Evolutionary conservation across 2,113 vertebrate species (phyloP), one percentile per base, ranked within the genome.

Genomic region (Electrona antarctica): DNA sequence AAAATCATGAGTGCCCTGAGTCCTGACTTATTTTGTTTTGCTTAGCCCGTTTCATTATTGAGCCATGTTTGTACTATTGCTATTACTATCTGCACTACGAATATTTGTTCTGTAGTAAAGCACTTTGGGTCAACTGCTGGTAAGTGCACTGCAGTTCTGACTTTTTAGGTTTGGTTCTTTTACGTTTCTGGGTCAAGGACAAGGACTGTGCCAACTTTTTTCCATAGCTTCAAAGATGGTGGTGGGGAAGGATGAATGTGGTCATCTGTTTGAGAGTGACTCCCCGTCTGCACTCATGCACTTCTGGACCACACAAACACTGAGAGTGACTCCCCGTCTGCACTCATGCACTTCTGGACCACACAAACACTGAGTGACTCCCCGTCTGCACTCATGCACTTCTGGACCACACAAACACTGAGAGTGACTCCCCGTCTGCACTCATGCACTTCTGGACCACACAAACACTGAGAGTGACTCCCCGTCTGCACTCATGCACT

Each of bases 231-330:
- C 85, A 89, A 85, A 91, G 80, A 80, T 83, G 81, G 82, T 4
- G 33, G 33, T 45, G 50, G 74, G 8, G 49, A 41, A 41, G 73
- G 71, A 68, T 81, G 80, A 89, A 87, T 86, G 84, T 71, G 71
- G 81, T 90, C 74, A 90, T 93, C 75, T 88, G 84, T 78, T 90
- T 88, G 87, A 72, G 58, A 88, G 86, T 89, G 78, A 85, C 77
- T 85, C 63, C 13, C 59, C 56, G 67, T 71, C 67, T 69, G 74
- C 62, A 72, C 76, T 79, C 54, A 21, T 21, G 21, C 21, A 76
- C 82, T 86, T 81, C 80, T 80, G 41, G 77, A 69, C 87, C 82
- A 80, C 74, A 79, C 71, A 67, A 81, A 87, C 67, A 54, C 60
- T 58, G 57, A 8, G 46, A 62, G n/a, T n/a, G n/a, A 68, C 74